These are phyloP conservation scores for Amphipoea lucens DNA, from an alignment of 2,888 invertebrate species.

Conservation along the genomic window DNA sequence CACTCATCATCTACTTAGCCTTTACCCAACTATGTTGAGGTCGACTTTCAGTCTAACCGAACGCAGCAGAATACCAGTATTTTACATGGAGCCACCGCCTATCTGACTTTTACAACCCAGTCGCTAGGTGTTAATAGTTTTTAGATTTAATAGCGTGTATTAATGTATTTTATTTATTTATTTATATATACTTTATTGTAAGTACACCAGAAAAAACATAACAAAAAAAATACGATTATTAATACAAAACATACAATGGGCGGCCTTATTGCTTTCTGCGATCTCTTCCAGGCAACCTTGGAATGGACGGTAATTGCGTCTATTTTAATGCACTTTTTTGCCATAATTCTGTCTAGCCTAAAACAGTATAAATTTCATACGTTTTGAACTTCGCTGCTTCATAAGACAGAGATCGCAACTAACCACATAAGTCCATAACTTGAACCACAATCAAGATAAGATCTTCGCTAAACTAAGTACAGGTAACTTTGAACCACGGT, in stretches of 20 bases:
- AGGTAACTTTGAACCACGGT: conserved; percentile 76
- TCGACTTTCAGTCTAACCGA: background rate
- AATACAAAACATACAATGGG: too few species aligned
- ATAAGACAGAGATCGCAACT: background rate
- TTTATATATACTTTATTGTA: too few species aligned
- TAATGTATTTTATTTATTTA: too few species aligned
- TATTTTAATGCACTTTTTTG: background rate
- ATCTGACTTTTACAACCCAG: background rate
- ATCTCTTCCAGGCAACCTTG: too few species aligned
- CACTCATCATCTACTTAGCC: too few species aligned
- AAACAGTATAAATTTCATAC: background rate
- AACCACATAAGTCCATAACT: conserved; percentile 57
- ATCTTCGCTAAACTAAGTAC: conserved; percentile 80
- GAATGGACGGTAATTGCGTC: too few species aligned
- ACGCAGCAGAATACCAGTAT: background rate
- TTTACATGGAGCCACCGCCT: background rate
- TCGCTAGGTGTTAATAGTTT: background rate
- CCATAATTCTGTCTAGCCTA: too few species aligned
- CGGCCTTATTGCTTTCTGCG: too few species aligned
- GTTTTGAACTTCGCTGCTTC: background rate
- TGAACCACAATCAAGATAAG: conserved; percentile 76
- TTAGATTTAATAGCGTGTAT: too few species aligned
- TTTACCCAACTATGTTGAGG: too few species aligned
- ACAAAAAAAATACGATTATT: too few species aligned
- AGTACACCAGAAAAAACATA: too few species aligned